Percentiles rank a stretch among this genome's conserved stretches.
Conservation (phyloP, 2,113 vertebrate genomes). For the Mustela lutreola region DNA sequence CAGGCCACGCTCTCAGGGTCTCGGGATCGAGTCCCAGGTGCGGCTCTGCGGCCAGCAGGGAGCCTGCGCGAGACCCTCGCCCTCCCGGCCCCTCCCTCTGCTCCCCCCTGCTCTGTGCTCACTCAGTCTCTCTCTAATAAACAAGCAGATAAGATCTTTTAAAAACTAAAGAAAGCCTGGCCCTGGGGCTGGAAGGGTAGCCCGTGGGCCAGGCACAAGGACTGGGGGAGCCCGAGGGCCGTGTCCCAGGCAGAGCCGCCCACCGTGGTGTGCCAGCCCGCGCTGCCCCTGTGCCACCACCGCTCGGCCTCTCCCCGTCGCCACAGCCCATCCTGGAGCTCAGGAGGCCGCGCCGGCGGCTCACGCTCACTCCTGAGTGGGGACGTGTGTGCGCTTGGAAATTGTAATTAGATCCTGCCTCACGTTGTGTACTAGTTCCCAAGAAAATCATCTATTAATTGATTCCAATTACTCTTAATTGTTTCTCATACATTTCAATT, state of each 20-base stretch:
- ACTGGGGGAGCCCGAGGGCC: background rate
- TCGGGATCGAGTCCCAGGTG: background rate
- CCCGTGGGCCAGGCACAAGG: no score
- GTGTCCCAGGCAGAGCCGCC: no score
- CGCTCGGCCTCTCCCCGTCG: rapidly evolving
- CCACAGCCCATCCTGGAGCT: rapidly evolving
- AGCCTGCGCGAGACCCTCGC: background rate
- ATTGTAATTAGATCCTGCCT: constrained; percentile 79
- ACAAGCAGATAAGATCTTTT: background rate
- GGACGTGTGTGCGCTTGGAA: background rate
- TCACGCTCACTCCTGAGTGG: background rate
- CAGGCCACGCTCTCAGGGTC: background rate
- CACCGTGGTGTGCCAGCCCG: background rate
- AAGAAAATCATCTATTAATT: constrained; percentile 89
- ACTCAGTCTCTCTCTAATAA: background rate
- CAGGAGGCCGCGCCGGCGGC: rapidly evolving
- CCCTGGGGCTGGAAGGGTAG: background rate
- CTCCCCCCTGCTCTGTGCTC: background rate
- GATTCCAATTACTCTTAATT: constrained; percentile 89
- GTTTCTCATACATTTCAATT: constrained; percentile 89
- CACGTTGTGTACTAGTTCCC: constrained; percentile 64
- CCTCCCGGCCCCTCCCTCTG: background rate
- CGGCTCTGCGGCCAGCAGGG: background rate
- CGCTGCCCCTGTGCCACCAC: rapidly evolving
- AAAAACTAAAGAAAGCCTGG: background rate